Percentiles rank a stretch among this genome's conserved stretches.
These are phyloP conservation scores for Cryptophagus acutangulus DNA, from an alignment of 2,888 invertebrate species.

Conservation along the genomic window DNA sequence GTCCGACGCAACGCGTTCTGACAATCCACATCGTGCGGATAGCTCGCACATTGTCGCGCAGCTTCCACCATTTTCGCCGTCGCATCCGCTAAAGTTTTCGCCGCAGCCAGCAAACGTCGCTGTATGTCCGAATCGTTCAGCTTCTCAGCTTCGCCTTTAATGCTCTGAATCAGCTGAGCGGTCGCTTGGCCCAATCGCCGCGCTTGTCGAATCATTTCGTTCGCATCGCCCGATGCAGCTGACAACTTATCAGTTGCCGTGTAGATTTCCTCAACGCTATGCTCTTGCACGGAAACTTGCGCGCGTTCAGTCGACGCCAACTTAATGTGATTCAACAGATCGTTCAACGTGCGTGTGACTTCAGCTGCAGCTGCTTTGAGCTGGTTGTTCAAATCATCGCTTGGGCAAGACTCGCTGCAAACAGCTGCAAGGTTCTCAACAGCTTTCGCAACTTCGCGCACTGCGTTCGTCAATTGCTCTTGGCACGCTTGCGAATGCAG, in stretches of 20 bases:
- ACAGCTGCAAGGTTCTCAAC: conserved; percentile 84
- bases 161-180: conserved; percentile 87
- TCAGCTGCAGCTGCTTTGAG: conserved; percentile 80
- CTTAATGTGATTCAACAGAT: conserved; percentile 86
- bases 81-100: conserved; percentile 91
- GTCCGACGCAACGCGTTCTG: conserved; percentile 82
- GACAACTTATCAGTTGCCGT: conserved; percentile 84
- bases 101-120: conserved; percentile 85
- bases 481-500: conserved; percentile 77
- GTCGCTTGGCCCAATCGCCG: conserved; percentile 89
- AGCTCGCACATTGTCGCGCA: conserved; percentile 84
- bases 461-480: conserved; percentile 87
- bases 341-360: conserved; percentile 83
- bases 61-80: conserved; percentile 97
- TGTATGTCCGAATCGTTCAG: conserved; percentile 86
- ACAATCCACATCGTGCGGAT: conserved; percentile 73
- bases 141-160: conserved; percentile 90
- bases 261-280: conserved; percentile 83
- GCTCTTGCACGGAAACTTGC: conserved; percentile 64
- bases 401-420: conserved; percentile 69
- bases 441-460: conserved; percentile 86
- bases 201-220: conserved; percentile 93
- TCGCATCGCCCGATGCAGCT: conserved; percentile 78
- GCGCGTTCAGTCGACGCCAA: conserved; percentile 58
- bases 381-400: conserved; percentile 64